phyloP scores from a whole-genome alignment of 2,113 vertebrate species.

The Xiphophorus couchianus region DNA sequence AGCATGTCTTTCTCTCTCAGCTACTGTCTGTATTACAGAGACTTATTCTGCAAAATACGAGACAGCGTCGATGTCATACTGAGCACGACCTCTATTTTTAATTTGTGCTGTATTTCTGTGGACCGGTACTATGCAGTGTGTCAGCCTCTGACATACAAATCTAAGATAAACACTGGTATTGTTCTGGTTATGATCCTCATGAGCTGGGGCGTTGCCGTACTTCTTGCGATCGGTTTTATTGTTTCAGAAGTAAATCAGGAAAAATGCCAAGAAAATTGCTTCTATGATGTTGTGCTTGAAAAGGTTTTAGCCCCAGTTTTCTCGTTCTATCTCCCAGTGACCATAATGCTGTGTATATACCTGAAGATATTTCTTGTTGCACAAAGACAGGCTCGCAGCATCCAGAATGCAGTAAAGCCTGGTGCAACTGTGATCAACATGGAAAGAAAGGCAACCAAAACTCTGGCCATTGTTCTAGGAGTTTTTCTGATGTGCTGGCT shows the following conservation, averaged over 20 bases:
- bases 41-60: conserved; percentile 17
- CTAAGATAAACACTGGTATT: conserved; percentile 5
- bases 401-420: conserved; percentile 14
- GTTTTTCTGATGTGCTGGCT: conserved; percentile 28
- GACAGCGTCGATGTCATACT: conserved; percentile 11
- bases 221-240: neutral
- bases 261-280: neutral
- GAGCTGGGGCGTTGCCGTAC: neutral
- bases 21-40: neutral
- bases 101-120: conserved; percentile 34
- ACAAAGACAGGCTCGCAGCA: conserved; percentile 30
- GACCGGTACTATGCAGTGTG: conserved; percentile 43
- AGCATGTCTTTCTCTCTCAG: conserved; percentile 14
- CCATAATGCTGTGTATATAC: conserved; percentile 45
- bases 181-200: conserved; percentile 16
- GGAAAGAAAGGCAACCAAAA: neutral
- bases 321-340: conserved; percentile 28
- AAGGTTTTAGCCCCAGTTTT: conserved; percentile 17
- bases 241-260: neutral
- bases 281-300: neutral
- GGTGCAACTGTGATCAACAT: neutral
- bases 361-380: conserved; percentile 42
- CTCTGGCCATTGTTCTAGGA: conserved; percentile 44
- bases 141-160: neutral
- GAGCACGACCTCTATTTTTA: conserved; percentile 16